Evolutionary conservation across 92 coral and sea anemone species (phyloP).

Genomic region (Micromussa lordhowensis): DNA sequence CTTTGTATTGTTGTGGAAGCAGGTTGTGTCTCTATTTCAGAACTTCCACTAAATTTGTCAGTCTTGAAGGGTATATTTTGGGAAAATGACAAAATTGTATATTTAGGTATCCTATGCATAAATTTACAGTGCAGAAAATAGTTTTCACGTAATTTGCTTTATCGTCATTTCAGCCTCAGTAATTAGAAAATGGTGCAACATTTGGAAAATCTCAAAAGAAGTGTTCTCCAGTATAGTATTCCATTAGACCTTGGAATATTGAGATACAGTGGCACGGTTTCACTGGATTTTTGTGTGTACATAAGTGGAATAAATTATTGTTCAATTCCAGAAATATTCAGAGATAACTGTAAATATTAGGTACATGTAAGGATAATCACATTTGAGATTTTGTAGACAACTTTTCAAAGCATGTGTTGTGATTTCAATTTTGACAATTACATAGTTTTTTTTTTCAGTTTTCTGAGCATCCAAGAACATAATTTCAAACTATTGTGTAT

Average conservation of each 20-base stretch:
- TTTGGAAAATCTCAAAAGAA: not conserved
- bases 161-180: not conserved
- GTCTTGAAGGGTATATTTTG: not conserved
- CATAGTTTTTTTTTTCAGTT: not conserved
- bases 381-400: not conserved
- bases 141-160: too few species aligned
- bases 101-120: not conserved
- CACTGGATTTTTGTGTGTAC: not conserved
- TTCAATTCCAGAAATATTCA: not conserved
- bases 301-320: not conserved
- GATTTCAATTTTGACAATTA: not conserved
- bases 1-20: not conserved
- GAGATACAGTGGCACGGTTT: not conserved
- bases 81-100: not conserved
- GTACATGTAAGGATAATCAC: not conserved
- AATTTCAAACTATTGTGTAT: not conserved
- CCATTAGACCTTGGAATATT: not conserved
- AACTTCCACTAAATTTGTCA: not conserved
- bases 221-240: not conserved
- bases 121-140: not conserved
- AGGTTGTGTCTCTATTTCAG: not conserved
- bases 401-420: not conserved
- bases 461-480: not conserved
- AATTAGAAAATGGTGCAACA: not conserved
- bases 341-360: conserved; percentile 7